Evolutionary conservation across 30 jellyfish, hydroid and myxozoan species (phyloP), one percentile per base, ranked within the genome.

Genomic region (Pelagia noctiluca): DNA sequence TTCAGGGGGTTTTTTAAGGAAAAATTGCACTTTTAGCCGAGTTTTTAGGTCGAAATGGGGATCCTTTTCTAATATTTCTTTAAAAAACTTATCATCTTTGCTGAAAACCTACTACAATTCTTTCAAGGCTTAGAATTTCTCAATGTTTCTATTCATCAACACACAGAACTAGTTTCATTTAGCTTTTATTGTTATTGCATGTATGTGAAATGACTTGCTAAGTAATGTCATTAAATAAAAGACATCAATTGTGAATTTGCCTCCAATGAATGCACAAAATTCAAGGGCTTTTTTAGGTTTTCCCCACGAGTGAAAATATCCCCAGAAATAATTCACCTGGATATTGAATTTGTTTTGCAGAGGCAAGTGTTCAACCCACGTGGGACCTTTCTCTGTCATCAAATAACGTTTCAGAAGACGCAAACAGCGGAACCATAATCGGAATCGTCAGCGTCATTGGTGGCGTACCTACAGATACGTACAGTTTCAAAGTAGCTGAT

Each of bases 341-440:
- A 22, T 50, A 26, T 1, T 65, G 4, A 19, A 8, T 34, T 67
- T 37, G 26, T 28, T 25, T 77, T 23, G 16, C 65, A 77, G 88
- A 35, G 26, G 50, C 53, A 36, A 3, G 82, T 0, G 63, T 31
- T 24, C 38, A 16, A 2, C 82, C 89, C 10, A 49, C 5, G 19
- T 79, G 80, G 89, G 83, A 63, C 72, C 32, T 79, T 50, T 21
- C 73, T 18, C 82, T 79, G 13, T 62, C 92, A 2, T 67, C 92
- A 21, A 50, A 70, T 49, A 82, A 42, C 22, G 85, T 82, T 21
- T 34, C 84, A 13, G 92, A 82, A 32, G 76, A 82, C 50, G 84
- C 92, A 23, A 33, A 68, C 2, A 82, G 68, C 67, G 92, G 92
- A 7, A 82, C 92, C 2, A 75, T 28, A 23, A 33, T 80, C 65